Conservation (phyloP, 2,797 vertebrate genomes). For the Bryconaethiops microstoma region DNA sequence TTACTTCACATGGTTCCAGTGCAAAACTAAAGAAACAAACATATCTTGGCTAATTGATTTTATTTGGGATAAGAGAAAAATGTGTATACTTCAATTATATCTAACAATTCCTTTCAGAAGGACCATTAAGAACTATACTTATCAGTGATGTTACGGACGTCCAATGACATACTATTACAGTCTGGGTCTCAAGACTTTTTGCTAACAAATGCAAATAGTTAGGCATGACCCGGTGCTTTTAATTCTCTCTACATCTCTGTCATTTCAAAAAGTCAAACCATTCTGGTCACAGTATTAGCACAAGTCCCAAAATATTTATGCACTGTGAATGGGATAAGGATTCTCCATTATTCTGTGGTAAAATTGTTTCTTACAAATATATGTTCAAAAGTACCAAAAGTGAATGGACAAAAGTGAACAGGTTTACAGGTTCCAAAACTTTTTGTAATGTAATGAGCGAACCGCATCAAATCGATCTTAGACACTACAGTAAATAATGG, state of each 20-base stretch:
- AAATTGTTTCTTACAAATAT: too few relatives aligned
- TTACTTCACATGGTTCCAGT: too few relatives aligned
- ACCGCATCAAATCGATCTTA: neutral
- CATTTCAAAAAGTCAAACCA: conserved; percentile 8
- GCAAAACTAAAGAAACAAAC: too few relatives aligned
- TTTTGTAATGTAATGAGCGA: neutral
- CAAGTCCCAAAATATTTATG: neutral
- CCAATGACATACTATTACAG: neutral
- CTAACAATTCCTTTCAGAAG: neutral
- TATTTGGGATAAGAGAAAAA: too few relatives aligned
- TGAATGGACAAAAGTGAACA: neutral
- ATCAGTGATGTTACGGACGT: neutral
- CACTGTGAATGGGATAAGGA: neutral
- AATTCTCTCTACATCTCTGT: neutral
- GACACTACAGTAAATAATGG: neutral
- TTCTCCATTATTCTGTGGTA: neutral
- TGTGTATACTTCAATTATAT: too few relatives aligned
- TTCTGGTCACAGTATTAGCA: neutral
- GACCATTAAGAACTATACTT: neutral
- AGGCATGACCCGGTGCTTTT: neutral
- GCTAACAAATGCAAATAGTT: neutral
- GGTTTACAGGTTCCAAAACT: neutral
- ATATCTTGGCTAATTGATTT: too few relatives aligned
- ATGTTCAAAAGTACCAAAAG: neutral
- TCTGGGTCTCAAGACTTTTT: too few relatives aligned